These are phyloP conservation scores for Sialis fuliginosa DNA, from an alignment of 2,888 invertebrate species.

Conservation along the genomic window DNA sequence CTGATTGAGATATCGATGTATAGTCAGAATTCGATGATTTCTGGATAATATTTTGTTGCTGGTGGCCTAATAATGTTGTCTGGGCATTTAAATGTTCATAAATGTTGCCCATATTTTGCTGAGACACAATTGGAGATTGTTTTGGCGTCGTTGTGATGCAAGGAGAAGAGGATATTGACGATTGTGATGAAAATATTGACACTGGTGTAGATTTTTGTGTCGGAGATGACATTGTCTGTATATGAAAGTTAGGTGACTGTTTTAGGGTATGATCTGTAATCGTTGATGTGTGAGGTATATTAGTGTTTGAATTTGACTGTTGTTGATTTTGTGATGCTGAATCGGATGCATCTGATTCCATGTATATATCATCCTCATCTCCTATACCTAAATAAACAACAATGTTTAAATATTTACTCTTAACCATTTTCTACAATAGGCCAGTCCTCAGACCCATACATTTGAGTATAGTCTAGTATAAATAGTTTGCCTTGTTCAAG, in stretches of 20 bases:
- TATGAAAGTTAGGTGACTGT: conserved; percentile 5
- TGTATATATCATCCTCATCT: conserved; percentile 43
- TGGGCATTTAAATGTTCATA: conserved; percentile 10
- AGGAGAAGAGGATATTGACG: conserved; percentile 6
- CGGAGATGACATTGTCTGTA: conserved; percentile 14
- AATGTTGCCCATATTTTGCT: background rate
- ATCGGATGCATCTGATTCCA: conserved; percentile 24
- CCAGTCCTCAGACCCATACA: background rate
- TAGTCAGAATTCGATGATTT: conserved; percentile 4
- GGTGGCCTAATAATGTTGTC: conserved; percentile 10
- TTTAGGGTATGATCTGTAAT: too few species aligned
- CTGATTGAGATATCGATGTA: background rate
- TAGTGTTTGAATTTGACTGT: background rate
- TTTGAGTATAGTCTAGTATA: too few species aligned
- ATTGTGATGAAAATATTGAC: conserved; percentile 10
- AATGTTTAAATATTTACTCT: background rate
- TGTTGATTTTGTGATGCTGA: conserved; percentile 8
- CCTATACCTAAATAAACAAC: conserved; percentile 26
- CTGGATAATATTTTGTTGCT: conserved; percentile 4
- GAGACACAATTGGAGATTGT: background rate
- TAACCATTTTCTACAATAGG: background rate
- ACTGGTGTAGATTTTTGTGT: conserved; percentile 11
- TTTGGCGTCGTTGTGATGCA: background rate
- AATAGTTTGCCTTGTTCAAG: too few species aligned
- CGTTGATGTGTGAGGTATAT: background rate